A percentile compares a stretch with the other conserved stretches of the same genome.
These are phyloP conservation scores for Priapulus caudatus DNA, from an alignment of 2,888 invertebrate species.

Conservation along the genomic window DNA sequence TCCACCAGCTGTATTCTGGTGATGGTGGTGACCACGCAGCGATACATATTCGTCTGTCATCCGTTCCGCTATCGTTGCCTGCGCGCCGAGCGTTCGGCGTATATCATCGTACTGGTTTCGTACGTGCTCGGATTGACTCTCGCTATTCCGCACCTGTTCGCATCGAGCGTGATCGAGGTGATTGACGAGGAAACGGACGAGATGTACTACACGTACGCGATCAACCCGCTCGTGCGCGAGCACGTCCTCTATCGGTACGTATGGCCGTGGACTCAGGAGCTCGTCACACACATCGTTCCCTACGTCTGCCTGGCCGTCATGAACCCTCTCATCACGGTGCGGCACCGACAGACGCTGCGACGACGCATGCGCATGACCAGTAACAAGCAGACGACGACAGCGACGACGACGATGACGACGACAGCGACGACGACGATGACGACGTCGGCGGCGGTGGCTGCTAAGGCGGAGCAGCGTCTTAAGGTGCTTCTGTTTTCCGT, in stretches of 20 bases:
- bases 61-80: neutral
- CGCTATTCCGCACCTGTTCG: neutral
- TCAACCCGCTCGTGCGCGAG: neutral
- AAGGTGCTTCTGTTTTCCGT: no score
- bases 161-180: neutral
- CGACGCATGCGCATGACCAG: no score
- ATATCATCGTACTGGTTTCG: neutral
- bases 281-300: neutral
- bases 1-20: neutral
- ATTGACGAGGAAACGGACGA: neutral
- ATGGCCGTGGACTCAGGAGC: neutral
- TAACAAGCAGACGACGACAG: no score
- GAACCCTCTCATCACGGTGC: neutral
- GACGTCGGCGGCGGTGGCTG: no score
- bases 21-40: neutral
- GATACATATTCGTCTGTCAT: slow-evolving; percentile 1
- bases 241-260: neutral
- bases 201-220: neutral
- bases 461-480: no score
- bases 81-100: neutral
- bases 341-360: no score
- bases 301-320: neutral
- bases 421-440: no score
- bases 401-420: no score
- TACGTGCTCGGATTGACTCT: neutral